Conservation (phyloP, 2,797 vertebrate species). For the Karalla daura region DNA sequence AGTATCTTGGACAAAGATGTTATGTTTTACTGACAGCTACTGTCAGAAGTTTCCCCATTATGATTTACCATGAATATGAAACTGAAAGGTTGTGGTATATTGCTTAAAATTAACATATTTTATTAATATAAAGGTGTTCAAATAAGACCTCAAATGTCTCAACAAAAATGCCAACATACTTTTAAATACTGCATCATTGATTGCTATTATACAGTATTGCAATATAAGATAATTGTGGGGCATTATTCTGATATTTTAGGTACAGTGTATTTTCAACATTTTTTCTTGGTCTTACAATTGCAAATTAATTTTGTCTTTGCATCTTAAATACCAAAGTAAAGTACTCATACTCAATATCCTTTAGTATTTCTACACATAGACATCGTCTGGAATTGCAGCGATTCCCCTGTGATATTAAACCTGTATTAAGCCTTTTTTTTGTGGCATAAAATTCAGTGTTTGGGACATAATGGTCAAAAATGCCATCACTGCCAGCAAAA, state of each 20-base stretch:
- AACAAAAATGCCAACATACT: too few species aligned
- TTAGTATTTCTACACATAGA: neutral
- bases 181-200: neutral
- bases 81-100: too few species aligned
- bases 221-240: too few species aligned
- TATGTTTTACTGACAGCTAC: too few species aligned
- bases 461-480: neutral
- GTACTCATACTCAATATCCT: neutral
- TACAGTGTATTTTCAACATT: neutral
- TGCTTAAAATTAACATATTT: too few species aligned
- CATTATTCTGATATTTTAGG: neutral
- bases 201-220: neutral
- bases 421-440: neutral
- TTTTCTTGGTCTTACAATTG: neutral
- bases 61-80: too few species aligned
- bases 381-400: neutral
- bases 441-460: neutral
- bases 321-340: too few species aligned
- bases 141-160: too few species aligned
- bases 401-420: neutral
- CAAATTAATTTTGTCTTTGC: neutral
- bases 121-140: too few species aligned
- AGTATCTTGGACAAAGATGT: too few species aligned
- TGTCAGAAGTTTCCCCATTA: too few species aligned
- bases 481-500: too few species aligned